Evolutionary conservation across 2,888 invertebrate genomes (phyloP).

Genomic region (Chloroclystis v-ata): DNA sequence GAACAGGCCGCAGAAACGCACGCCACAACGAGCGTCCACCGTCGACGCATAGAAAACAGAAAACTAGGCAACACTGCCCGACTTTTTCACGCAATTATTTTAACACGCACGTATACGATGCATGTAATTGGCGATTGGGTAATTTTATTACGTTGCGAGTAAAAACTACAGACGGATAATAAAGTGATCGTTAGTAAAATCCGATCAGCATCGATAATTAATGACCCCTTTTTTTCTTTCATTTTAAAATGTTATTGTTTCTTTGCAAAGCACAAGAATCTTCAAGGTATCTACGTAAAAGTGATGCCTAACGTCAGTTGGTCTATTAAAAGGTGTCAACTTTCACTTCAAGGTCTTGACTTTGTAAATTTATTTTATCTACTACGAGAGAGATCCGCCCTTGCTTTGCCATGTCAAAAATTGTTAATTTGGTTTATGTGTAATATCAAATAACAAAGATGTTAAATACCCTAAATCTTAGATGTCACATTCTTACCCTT

Average conservation of each 20-base stretch:
- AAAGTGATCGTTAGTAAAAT: neutral
- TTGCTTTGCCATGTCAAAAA: neutral
- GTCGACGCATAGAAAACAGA: slow-evolving; percentile 63
- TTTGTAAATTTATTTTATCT: slow-evolving; percentile 5
- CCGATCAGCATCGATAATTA: neutral
- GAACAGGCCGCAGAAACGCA: slow-evolving; percentile 18
- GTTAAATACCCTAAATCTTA: no score
- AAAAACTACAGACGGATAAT: slow-evolving; percentile 1
- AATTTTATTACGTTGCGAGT: slow-evolving; percentile 15
- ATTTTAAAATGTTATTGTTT: no score
- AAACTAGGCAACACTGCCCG: slow-evolving; percentile 56
- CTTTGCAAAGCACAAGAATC: neutral
- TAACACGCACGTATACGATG: slow-evolving; percentile 21
- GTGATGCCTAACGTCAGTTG: neutral
- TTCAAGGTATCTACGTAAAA: neutral
- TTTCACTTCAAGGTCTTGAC: slow-evolving; percentile 11
- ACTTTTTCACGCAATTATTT: slow-evolving; percentile 26
- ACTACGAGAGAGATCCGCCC: neutral
- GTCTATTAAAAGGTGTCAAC: slow-evolving; percentile 7
- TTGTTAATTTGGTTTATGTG: no score
- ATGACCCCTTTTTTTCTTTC: no score
- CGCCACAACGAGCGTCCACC: slow-evolving; percentile 39
- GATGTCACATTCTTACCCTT: no score
- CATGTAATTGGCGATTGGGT: slow-evolving; percentile 20
- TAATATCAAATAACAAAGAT: no score